phyloP scores from a whole-genome alignment of 2,113 vertebrate genomes.

The Tachysurus vachellii region DNA sequence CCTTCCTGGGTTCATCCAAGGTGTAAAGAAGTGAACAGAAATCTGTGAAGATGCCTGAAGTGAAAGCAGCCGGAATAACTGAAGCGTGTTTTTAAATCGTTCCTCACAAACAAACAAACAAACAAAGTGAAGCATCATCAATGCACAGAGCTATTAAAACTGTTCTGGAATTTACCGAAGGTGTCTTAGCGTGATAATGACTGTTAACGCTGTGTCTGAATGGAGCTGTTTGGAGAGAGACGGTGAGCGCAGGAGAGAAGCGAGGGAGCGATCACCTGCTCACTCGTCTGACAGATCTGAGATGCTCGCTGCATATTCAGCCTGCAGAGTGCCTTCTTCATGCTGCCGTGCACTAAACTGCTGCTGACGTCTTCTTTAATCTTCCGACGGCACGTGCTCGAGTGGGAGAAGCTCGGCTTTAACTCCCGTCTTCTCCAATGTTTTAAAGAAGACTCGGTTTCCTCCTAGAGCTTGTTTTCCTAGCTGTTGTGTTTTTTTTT shows the following conservation, averaged over 20 bases:
- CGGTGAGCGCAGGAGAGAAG: background rate
- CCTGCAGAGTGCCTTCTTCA: slow-evolving; percentile 64
- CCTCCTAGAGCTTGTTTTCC: slow-evolving; percentile 36
- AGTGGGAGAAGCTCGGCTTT: slow-evolving; percentile 58
- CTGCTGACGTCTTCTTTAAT: slow-evolving; percentile 78
- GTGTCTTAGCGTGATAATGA: slow-evolving; percentile 51
- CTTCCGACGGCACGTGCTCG: slow-evolving; percentile 63
- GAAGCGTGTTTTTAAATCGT: background rate
- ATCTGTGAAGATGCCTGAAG: background rate
- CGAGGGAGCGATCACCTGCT: slow-evolving; percentile 67
- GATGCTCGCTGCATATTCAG: slow-evolving; percentile 64
- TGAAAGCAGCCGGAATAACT: slow-evolving; percentile 8
- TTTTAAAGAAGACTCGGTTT: slow-evolving; percentile 59
- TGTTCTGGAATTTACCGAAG: slow-evolving; percentile 53
- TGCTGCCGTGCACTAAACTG: slow-evolving; percentile 71
- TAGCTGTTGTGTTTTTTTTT: slow-evolving; percentile 53
- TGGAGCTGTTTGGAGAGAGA: background rate
- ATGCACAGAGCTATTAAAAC: slow-evolving; percentile 45
- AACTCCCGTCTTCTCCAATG: slow-evolving; percentile 60
- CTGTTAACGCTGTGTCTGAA: slow-evolving; percentile 30
- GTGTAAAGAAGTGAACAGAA: background rate
- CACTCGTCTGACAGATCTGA: slow-evolving; percentile 69
- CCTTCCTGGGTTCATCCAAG: background rate
- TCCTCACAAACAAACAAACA: background rate
- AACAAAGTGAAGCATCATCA: background rate